Percentiles rank a stretch among this genome's conserved stretches.
phyloP scores from a whole-genome alignment of 2,888 invertebrate genomes.

The Lasioglossum pauxillum region DNA sequence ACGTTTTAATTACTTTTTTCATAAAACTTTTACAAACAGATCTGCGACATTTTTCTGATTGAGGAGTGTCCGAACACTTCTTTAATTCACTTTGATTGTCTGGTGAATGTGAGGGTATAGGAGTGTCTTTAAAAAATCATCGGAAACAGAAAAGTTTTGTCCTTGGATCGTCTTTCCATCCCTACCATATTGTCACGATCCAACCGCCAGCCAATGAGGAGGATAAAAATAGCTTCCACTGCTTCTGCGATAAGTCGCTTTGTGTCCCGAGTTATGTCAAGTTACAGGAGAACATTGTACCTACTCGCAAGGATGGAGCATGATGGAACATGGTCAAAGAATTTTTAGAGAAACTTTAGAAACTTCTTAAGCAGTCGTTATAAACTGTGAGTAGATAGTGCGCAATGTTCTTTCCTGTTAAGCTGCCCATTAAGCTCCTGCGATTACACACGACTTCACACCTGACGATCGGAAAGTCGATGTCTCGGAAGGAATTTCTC shows the following conservation, averaged over 20 bases:
- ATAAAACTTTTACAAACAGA: neutral
- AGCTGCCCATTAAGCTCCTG: neutral
- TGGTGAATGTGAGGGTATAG: too few species aligned
- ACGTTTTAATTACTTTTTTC: neutral
- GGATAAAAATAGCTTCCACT: neutral
- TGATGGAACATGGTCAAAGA: neutral
- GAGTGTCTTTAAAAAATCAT: neutral
- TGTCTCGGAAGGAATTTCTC: neutral
- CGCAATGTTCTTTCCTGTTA: neutral
- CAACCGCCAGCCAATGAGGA: neutral
- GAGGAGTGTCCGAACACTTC: neutral
- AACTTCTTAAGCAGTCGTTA: neutral
- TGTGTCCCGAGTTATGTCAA: neutral
- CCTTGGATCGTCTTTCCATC: neutral
- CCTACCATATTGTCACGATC: neutral
- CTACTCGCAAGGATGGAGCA: neutral
- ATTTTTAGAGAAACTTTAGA: neutral
- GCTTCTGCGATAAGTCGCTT: neutral
- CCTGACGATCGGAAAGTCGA: neutral
- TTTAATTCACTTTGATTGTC: too few species aligned
- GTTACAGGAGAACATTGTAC: neutral
- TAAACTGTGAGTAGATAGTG: neutral
- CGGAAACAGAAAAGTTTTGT: neutral
- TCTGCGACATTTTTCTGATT: neutral
- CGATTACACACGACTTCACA: slow-evolving; percentile 17